A percentile compares a stretch with the other conserved stretches of the same genome.
phyloP scores from a whole-genome alignment of 2,888 invertebrate genomes.

The Aelia acuminata region DNA sequence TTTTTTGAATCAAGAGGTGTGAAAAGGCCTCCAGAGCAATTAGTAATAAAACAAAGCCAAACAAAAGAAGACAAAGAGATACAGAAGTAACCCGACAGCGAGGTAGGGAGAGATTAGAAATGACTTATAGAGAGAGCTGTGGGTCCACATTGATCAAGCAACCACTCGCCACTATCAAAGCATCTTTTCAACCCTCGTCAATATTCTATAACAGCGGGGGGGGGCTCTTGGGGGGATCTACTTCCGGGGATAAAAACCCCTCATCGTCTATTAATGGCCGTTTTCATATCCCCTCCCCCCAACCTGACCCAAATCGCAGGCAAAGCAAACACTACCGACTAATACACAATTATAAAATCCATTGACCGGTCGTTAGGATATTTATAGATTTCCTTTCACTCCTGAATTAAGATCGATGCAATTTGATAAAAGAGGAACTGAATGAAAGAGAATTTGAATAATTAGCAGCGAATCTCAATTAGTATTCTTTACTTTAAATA shows the following conservation, averaged over 20 bases:
- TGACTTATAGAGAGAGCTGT: neutral
- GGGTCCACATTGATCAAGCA: neutral
- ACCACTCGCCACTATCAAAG: neutral
- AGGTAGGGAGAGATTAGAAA: neutral
- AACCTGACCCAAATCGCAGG: neutral
- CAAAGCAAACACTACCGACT: too few species aligned
- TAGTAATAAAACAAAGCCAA: neutral
- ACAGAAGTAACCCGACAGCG: neutral
- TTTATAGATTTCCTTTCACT: too few species aligned
- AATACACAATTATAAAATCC: too few species aligned
- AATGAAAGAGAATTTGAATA: too few species aligned
- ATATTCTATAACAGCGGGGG: neutral
- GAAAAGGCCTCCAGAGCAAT: neutral
- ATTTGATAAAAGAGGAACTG: too few species aligned
- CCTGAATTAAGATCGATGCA: too few species aligned
- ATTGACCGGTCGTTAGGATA: too few species aligned
- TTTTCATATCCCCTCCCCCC: neutral
- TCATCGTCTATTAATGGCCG: neutral
- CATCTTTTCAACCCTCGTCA: neutral
- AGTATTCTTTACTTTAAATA: too few species aligned
- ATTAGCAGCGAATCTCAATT: too few species aligned
- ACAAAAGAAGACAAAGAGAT: neutral
- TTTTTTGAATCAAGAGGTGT: neutral
- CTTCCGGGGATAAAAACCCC: neutral
- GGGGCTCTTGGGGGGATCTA: too few species aligned